A percentile compares a stretch with the other conserved stretches of the same genome.
phyloP scores from a whole-genome alignment of 2,797 vertebrate genomes.

The Oophaga sylvatica region DNA sequence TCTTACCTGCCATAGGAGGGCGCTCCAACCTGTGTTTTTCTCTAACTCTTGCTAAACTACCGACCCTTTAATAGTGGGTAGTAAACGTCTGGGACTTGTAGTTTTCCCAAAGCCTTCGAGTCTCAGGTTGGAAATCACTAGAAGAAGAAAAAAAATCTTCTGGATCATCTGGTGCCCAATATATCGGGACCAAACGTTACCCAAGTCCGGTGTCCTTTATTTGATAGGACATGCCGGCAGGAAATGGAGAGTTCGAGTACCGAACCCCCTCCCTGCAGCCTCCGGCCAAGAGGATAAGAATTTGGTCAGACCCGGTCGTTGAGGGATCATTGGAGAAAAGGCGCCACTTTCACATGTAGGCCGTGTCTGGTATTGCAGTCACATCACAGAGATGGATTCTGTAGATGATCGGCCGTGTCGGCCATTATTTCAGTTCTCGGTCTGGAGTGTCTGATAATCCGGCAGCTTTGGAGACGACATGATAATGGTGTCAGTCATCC shows the following conservation, averaged over 20 bases:
- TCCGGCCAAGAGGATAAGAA: too few species aligned
- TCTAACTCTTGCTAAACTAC: neutral
- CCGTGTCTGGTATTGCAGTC: too few species aligned
- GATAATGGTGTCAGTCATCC: neutral
- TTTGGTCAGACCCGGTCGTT: too few species aligned
- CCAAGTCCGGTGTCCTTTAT: neutral
- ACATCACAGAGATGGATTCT: too few species aligned
- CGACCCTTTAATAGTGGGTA: neutral
- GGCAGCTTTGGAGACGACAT: neutral
- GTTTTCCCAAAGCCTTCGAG: neutral
- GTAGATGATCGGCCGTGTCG: too few species aligned
- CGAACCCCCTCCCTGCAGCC: too few species aligned
- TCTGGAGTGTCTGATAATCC: neutral
- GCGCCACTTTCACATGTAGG: too few species aligned
- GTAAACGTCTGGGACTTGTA: neutral
- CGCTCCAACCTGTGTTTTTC: neutral
- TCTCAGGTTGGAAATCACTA: neutral
- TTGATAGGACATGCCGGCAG: neutral
- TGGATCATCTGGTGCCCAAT: neutral
- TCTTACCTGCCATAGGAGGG: too few species aligned
- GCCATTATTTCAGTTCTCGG: neutral
- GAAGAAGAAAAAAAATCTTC: neutral
- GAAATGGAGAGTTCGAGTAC: neutral
- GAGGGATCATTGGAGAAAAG: too few species aligned
- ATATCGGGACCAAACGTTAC: neutral